Conservation (phyloP, 2,113 vertebrate genomes). For the Oncorhynchus masou region DNA sequence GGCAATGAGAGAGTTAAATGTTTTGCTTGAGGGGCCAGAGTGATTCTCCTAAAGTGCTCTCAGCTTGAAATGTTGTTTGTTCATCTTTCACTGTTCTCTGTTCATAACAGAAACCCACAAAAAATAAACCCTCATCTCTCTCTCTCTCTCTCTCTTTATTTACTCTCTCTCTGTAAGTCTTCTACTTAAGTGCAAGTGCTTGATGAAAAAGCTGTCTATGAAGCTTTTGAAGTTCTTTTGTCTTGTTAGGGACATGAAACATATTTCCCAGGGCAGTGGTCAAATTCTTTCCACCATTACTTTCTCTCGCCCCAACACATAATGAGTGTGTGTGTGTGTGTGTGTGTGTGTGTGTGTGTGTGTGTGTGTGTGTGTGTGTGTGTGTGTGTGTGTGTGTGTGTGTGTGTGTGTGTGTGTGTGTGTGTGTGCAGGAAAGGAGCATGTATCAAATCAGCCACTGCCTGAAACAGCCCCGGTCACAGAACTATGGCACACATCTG, state of each 20-base stretch:
- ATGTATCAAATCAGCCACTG: slow-evolving; percentile 45
- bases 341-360: neutral
- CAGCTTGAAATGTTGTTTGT: slow-evolving; percentile 59
- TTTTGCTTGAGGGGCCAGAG: slow-evolving; percentile 6
- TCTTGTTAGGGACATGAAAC: slow-evolving; percentile 35
- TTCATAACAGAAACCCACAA: slow-evolving; percentile 48
- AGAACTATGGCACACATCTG: no score
- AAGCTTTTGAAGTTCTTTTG: slow-evolving; percentile 42
- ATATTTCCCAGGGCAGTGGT: slow-evolving; percentile 61
- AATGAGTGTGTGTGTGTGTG: slow-evolving; percentile 16
- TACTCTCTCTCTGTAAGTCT: neutral
- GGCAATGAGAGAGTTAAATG: neutral
- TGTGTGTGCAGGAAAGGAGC: slow-evolving; percentile 6
- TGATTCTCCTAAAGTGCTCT: slow-evolving; percentile 44
- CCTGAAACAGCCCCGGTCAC: neutral
- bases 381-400: neutral
- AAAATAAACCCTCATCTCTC: slow-evolving; percentile 17
- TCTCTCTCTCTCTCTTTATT: neutral
- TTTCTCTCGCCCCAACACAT: slow-evolving; percentile 12
- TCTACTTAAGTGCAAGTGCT: slow-evolving; percentile 30
- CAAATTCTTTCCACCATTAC: slow-evolving; percentile 48
- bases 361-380: neutral
- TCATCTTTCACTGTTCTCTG: slow-evolving; percentile 35
- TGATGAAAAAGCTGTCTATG: slow-evolving; percentile 57
- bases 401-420: neutral